Base-by-base conservation (phyloP, 2,888 invertebrate species). In the Ceramica pisi region DNA sequence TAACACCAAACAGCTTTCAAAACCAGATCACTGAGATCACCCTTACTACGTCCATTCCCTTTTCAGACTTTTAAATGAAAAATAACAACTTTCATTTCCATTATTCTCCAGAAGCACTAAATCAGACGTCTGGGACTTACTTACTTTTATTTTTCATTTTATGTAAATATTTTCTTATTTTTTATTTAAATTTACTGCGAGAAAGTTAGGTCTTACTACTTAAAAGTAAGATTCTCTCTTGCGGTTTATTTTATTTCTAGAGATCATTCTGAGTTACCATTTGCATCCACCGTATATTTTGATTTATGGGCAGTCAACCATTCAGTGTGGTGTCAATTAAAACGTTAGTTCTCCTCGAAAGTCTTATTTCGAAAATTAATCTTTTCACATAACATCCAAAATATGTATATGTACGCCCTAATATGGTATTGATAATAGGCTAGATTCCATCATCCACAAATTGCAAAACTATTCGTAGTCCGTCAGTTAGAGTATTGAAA, bases 21-120 rank as follows among this genome's bases (percentile, higher is more conserved):
- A 81, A 81, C 81, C 50, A 77, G 81, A 80, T 81, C 70, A 85
- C 75, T 82, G 70, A 77, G 77, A 80, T 80, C 67, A 85, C 72
- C 82, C 72, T 55, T 59, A 69, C 66, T 31, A 38, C 62, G 35
- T 66, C 51, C 68, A 68, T 75, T 71, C 57, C 65, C 50, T 67
- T 62, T 53, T 64, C 63, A 61, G 31, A 51, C 57, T 63, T 67
- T 65, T 23, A 0, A 64, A 31, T 55, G 16, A 12, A 46, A 41
- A 2, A 46, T 57, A 23, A 38, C 7, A 1, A 67, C 48, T 48
- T 74, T 50, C 16, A 44, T 38, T 5, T 23, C 44, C 26, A 51
- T 35, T 38, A 19, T 19, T 41, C 44, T 67, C 41, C 67, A 41
- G 41, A 41, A 26, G 2, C 21, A 41, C 26, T 12, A 16, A 46